These are phyloP conservation scores for Petrolisthes manimaculis DNA, from an alignment of 2,888 invertebrate genomes.

Conservation along the genomic window DNA sequence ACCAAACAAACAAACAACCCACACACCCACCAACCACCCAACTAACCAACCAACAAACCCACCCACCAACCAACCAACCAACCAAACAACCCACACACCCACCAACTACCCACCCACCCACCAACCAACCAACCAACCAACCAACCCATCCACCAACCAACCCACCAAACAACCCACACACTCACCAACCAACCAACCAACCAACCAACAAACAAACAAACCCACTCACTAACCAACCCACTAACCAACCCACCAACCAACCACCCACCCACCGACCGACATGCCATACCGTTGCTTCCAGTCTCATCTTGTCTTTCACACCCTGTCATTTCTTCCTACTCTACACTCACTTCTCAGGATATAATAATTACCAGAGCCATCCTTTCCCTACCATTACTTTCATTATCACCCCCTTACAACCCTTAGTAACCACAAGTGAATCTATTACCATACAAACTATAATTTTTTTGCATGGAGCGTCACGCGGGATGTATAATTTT, in stretches of 20 bases:
- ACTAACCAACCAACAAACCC: neutral
- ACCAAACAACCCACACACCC: neutral
- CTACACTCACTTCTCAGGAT: too few species aligned
- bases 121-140: neutral
- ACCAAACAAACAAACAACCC: neutral
- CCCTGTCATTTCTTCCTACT: too few species aligned
- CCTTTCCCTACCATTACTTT: too few species aligned
- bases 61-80: neutral
- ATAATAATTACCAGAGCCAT: too few species aligned
- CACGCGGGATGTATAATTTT: too few species aligned
- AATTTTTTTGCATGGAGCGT: too few species aligned
- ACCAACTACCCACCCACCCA: neutral
- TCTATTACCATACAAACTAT: too few species aligned
- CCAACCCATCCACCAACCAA: neutral
- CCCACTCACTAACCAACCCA: neutral
- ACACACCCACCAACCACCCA: neutral
- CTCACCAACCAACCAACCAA: neutral
- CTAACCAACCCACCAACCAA: neutral
- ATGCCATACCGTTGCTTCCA: too few species aligned
- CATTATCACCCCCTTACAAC: too few species aligned
- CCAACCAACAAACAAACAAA: neutral
- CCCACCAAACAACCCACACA: neutral
- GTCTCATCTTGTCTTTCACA: too few species aligned
- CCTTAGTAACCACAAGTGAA: too few species aligned
- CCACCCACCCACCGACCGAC: neutral